A percentile compares a stretch with the other conserved stretches of the same genome.
Conservation (phyloP, 2,797 vertebrate species). For the Leptatherina wallacei region DNA sequence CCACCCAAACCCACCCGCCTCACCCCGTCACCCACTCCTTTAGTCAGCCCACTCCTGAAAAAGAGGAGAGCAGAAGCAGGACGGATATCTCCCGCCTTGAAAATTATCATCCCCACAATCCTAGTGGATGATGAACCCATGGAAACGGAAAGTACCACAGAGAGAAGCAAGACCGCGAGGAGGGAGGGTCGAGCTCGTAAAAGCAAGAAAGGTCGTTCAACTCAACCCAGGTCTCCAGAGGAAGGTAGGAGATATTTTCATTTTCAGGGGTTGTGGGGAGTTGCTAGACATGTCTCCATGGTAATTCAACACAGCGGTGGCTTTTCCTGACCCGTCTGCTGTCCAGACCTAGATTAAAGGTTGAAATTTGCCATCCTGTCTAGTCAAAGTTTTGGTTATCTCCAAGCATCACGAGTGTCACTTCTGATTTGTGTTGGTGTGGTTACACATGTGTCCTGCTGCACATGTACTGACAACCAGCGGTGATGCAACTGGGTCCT, state of each 20-base stretch:
- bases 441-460: not conserved
- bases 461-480: not conserved
- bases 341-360: too few species aligned
- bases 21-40: slow-evolving; percentile 46
- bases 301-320: too few species aligned
- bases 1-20: slow-evolving; percentile 69
- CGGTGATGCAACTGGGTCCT: not conserved
- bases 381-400: not conserved
- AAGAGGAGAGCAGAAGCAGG: slow-evolving; percentile 77
- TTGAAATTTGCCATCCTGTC: too few species aligned
- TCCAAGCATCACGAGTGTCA: slow-evolving; percentile 3
- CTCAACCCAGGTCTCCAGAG: slow-evolving; percentile 81
- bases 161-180: slow-evolving; percentile 42
- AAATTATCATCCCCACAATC: slow-evolving; percentile 70
- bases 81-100: slow-evolving; percentile 33
- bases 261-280: not conserved
- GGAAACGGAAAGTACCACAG: slow-evolving; percentile 51
- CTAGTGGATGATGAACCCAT: slow-evolving; percentile 74
- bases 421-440: not conserved
- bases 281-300: too few species aligned
- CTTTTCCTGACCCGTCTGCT: too few species aligned
- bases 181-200: slow-evolving; percentile 65
- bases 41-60: slow-evolving; percentile 66
- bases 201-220: slow-evolving; percentile 61
- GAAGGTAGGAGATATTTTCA: slow-evolving; percentile 86